phyloP scores from a whole-genome alignment of 1,140 invertebrate genomes.

The Panulirus ornatus region DNA sequence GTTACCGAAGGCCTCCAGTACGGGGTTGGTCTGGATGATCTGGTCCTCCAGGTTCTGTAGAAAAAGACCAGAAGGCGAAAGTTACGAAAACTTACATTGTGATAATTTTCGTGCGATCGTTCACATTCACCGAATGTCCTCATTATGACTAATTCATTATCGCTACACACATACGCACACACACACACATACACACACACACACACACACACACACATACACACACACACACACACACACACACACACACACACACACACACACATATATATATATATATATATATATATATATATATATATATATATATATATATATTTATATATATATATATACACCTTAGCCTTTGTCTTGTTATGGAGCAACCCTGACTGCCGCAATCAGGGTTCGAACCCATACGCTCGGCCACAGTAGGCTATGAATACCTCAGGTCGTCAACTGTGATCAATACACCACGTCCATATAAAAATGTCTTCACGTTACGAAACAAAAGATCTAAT shows the following conservation, averaged over 20 bases:
- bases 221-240: too few relatives aligned
- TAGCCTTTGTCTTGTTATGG: not conserved
- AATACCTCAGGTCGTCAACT: not conserved
- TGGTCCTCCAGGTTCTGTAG: slow-evolving; percentile 43
- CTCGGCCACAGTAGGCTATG: too few relatives aligned
- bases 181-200: too few relatives aligned
- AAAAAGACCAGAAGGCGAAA: not conserved
- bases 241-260: slow-evolving; percentile 35
- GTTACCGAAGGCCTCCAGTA: slow-evolving; percentile 46
- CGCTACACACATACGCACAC: too few relatives aligned
- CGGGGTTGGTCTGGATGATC: slow-evolving; percentile 44
- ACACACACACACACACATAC: too few relatives aligned
- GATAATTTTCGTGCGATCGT: too few relatives aligned
- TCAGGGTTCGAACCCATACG: too few relatives aligned
- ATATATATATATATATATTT: slow-evolving; percentile 79
- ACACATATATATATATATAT: slow-evolving; percentile 48
- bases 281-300: slow-evolving; percentile 60
- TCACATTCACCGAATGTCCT: too few relatives aligned
- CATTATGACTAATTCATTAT: too few relatives aligned
- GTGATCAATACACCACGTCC: not conserved
- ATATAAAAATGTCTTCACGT: not conserved
- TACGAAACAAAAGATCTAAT: not conserved
- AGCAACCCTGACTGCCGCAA: not conserved
- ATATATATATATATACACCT: slow-evolving; percentile 14
- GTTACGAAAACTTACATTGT: too few relatives aligned